Conservation (phyloP, 1,140 invertebrate genomes). For the Homarus americanus region DNA sequence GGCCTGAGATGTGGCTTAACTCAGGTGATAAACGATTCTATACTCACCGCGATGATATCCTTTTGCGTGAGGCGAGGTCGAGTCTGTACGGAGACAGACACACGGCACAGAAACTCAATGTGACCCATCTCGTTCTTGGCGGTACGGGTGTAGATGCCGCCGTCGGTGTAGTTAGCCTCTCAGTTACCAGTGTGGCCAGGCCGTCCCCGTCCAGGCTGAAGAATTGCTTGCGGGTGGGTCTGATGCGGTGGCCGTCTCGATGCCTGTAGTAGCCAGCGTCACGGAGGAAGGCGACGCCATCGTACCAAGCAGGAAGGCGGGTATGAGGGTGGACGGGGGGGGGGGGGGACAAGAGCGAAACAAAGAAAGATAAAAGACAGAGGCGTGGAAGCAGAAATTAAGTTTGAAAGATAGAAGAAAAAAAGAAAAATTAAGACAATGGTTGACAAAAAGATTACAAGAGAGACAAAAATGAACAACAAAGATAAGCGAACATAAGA, state of each 20-base stretch:
- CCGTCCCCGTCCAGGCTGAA: conserved; percentile 90
- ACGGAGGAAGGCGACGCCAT: too few relatives aligned
- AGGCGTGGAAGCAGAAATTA: not conserved
- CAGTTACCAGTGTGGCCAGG: conserved; percentile 84
- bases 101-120: conserved; percentile 85
- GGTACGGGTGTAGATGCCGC: conserved; percentile 91
- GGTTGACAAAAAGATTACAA: too few relatives aligned
- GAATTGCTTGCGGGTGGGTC: conserved; percentile 85
- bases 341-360: too few relatives aligned
- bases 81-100: conserved; percentile 80
- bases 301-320: too few relatives aligned
- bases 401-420: too few relatives aligned
- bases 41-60: conserved; percentile 30
- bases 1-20: too few relatives aligned
- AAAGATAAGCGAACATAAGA: too few relatives aligned
- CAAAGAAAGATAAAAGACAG: too few relatives aligned
- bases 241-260: conserved; percentile 84
- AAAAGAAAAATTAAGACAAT: too few relatives aligned
- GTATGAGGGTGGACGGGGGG: too few relatives aligned
- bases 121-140: conserved; percentile 92
- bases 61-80: conserved; percentile 36
- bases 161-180: conserved; percentile 83
- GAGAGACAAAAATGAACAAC: too few relatives aligned
- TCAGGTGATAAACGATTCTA: too few relatives aligned
- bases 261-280: conserved; percentile 80